phyloP scores from a whole-genome alignment of 2,797 vertebrate species.

The Orestias chungarensis region DNA sequence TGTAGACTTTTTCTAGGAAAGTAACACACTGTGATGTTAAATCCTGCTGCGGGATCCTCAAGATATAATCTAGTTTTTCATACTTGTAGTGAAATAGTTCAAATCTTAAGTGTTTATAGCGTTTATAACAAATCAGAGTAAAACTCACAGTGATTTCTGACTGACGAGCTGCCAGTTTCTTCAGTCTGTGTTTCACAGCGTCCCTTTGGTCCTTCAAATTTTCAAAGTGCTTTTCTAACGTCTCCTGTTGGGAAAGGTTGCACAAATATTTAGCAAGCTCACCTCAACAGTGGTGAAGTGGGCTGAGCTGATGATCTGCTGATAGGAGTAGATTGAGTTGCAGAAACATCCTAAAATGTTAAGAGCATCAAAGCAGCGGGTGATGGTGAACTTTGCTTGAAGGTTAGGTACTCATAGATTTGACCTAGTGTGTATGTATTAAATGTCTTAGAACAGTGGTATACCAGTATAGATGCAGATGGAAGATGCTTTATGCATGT shows the following conservation, averaged over 20 bases:
- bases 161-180: constrained; percentile 78
- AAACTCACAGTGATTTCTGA: constrained; percentile 73
- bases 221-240: constrained; percentile 66
- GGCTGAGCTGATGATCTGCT: not conserved
- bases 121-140: not conserved
- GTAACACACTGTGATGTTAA: constrained; percentile 34
- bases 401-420: not conserved
- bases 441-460: not conserved
- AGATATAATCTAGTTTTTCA: not conserved
- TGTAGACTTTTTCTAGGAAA: constrained; percentile 73
- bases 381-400: not conserved
- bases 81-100: too few species aligned
- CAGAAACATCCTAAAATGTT: constrained; percentile 17
- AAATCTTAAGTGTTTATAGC: not conserved
- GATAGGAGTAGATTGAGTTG: constrained; percentile 10
- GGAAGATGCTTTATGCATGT: too few species aligned
- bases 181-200: constrained; percentile 77
- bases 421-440: not conserved
- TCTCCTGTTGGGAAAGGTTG: constrained; percentile 63
- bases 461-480: too few species aligned
- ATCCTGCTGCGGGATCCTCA: not conserved
- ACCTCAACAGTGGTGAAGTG: not conserved
- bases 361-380: not conserved
- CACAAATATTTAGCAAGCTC: constrained; percentile 37
- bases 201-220: constrained; percentile 75